Evolutionary conservation across 2,797 vertebrate species (phyloP), one percentile per base, ranked within the genome.

Genomic region (Sebastes alutus): DNA sequence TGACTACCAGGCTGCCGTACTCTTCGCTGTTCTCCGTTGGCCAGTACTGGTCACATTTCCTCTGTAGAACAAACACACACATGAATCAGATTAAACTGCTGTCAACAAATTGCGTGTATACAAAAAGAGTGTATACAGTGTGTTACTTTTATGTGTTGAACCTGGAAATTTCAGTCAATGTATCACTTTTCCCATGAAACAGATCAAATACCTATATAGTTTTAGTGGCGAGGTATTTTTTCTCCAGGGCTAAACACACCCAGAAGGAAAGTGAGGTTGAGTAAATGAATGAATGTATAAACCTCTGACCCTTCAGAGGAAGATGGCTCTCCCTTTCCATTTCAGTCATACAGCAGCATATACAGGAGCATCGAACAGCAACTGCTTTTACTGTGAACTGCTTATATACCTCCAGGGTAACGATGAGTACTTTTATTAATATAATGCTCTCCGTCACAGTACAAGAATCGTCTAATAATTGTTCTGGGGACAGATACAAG

Each of bases 21-120:
- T 98, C 97, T 82, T 99, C 97, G 1, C 95, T 98, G 84, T 97
- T 98, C 91, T 99, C 98, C 0, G 95, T 96, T 0, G 98, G 98
- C 97, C 97, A 99, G 88, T 99, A 99, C 89, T 99, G 97, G 77
- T 99, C 97, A 25, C 98, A 99, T 90, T 99, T 99, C 82, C 97
- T 96, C 97, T 98, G 95, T 25, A 29, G 32, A 29, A 42, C 27
- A 58, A 32, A 77, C 58, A 58, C 42, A 76, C 23, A 59, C 46
- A 22, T 5, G 3, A 30, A 38, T 62, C 7, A 58, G 35, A 54
- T 59, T 13, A 10, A 49, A 56, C 4, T 38, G 35, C 35, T 38
- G 35, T 38, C 54, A 75, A 23, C 46, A 42, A 30, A 60, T 22
- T 22, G n/a, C 35, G 4, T n/a, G n/a, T n/a, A n/a, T n/a, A n/a